Conservation (phyloP, 2,113 vertebrate genomes). For the Phaethon lepturus region DNA sequence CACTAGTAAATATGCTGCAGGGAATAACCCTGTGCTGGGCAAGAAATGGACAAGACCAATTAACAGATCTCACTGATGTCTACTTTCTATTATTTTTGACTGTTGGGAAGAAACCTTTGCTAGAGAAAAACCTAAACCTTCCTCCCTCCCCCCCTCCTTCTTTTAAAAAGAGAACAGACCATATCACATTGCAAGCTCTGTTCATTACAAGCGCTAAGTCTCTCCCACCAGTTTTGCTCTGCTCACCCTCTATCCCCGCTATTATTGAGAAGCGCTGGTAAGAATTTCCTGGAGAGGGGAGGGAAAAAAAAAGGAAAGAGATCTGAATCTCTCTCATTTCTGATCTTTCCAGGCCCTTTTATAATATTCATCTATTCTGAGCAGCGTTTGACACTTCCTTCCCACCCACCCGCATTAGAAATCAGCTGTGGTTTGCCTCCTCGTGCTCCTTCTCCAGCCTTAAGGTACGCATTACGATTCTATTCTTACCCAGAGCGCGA, state of each 20-base stretch:
- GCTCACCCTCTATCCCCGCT: background rate
- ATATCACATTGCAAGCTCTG: background rate
- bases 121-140: background rate
- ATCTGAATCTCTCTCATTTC: background rate
- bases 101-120: constrained; percentile 37
- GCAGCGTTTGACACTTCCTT: constrained; percentile 27
- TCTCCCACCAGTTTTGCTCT: background rate
- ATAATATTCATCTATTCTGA: constrained; percentile 43
- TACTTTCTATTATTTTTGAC: constrained; percentile 60
- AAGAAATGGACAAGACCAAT: constrained; percentile 65
- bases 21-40: constrained; percentile 49
- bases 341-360: background rate
- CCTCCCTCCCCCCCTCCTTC: background rate
- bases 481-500: background rate
- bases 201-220: background rate
- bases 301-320: background rate
- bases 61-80: constrained; percentile 32
- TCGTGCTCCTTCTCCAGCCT: constrained; percentile 4
- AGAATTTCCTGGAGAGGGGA: background rate
- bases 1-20: constrained; percentile 64
- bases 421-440: background rate
- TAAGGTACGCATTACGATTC: constrained; percentile 35
- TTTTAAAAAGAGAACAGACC: background rate
- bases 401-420: background rate
- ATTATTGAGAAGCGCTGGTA: background rate